Base-by-base conservation (phyloP, 2,113 vertebrate genomes). In the Hydrochoerus hydrochaeris region DNA sequence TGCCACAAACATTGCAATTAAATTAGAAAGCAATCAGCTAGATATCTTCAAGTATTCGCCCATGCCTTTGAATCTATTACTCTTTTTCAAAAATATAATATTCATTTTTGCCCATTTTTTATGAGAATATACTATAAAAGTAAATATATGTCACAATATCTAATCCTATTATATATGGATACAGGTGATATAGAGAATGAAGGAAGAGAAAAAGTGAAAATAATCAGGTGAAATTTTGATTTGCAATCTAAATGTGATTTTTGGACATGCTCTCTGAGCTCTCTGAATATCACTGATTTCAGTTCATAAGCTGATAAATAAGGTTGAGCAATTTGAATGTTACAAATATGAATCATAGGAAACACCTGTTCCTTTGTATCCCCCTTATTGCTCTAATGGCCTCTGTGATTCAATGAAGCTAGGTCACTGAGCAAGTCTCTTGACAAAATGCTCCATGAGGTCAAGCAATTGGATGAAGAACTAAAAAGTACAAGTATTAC, bases 241-340 rank as follows among this genome's bases (percentile, higher is more conserved):
- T 88, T 93, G 62, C 10, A 88, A 87, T 44, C 38, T 73, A 88
- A 84, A 93, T 84, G 62, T 65, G 41, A 84, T 80, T 30, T 91
- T 85, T 67, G 46, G 20, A 71, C 86, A 63, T 30, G 13, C n/a
- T 95, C 60, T 35, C 49, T 65, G 52, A 82, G 82, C 78, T 94
- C 82, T 95, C 49, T 67, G 73, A 80, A 38, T 86, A 94, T 32
- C 81, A 92, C 49, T 88, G 65, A 73, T 67, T 94, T 90, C 86
- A 84, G 13, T 62, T 38, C 67, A 69, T 24, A 44, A 41, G 44
- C 24, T 83, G 87, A 94, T 46, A 78, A 71, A 92, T 67, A 67
- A 46, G 32, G 57, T n/a, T 78, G 54, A 90, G 30, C 32, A 85
- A 89, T 54, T 4, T 78, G 16, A 87, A 94, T 54, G 1, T 75